Conservation (phyloP, 2,797 vertebrate genomes). For the Astyanax mexicanus region DNA sequence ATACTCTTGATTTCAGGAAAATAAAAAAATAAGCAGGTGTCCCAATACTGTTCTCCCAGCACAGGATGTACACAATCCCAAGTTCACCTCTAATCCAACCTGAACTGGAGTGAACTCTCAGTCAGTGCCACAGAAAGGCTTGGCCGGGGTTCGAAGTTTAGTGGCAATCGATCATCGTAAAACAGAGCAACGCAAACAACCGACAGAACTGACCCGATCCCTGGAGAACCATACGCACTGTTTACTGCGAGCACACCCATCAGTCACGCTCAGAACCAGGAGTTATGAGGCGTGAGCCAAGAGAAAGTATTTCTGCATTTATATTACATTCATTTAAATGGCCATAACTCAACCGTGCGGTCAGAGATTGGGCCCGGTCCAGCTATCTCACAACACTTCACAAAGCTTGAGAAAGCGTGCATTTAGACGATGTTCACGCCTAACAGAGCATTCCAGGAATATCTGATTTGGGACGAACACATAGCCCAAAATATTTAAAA, state of each 20-base stretch:
- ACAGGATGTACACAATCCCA: too few relatives aligned
- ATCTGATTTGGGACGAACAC: neutral
- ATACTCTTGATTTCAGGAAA: too few relatives aligned
- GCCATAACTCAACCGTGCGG: constrained; percentile 22
- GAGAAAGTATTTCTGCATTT: constrained; percentile 4
- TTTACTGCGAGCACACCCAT: constrained; percentile 2
- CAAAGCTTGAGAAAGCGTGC: neutral
- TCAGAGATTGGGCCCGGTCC: neutral
- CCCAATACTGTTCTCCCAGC: too few relatives aligned
- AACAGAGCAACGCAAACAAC: neutral
- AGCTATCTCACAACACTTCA: constrained; percentile 8
- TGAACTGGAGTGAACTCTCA: constrained; percentile 19
- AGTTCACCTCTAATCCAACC: neutral
- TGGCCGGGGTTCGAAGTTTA: constrained; percentile 24
- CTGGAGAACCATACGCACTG: neutral
- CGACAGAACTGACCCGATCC: neutral
- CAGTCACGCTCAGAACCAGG: neutral
- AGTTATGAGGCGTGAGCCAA: neutral
- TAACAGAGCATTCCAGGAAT: constrained; percentile 39
- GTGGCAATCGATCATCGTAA: constrained; percentile 11
- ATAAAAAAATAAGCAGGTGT: too few relatives aligned
- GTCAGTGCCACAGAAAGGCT: neutral
- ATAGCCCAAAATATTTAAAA: constrained; percentile 5
- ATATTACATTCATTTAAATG: neutral
- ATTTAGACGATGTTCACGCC: neutral